Evolutionary conservation across 1,140 invertebrate species (phyloP).

Genomic region (Thalassaphorura encarpata): DNA sequence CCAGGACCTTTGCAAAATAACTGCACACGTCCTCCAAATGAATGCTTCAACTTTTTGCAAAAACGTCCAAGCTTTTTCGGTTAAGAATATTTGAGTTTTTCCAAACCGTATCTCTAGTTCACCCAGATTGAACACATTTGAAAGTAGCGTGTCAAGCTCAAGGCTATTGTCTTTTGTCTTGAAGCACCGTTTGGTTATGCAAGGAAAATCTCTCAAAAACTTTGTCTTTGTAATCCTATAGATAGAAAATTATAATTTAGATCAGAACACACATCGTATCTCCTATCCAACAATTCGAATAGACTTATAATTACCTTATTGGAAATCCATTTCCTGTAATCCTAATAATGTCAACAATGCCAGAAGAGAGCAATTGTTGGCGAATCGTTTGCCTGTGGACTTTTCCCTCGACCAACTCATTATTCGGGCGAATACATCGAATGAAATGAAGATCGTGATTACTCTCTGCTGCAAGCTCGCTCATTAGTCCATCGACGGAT

Average conservation of each 20-base stretch:
- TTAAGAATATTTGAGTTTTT: slow-evolving; percentile 10
- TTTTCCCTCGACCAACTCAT: slow-evolving; percentile 3
- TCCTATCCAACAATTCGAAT: neutral
- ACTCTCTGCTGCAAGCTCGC: slow-evolving; percentile 2
- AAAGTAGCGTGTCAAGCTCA: neutral
- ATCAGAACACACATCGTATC: neutral
- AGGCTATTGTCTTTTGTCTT: too few species aligned
- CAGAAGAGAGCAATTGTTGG: slow-evolving; percentile 15
- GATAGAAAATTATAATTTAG: neutral
- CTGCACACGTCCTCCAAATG: neutral
- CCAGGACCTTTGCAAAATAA: slow-evolving; percentile 15
- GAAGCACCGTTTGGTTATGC: neutral
- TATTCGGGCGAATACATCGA: slow-evolving; percentile 22
- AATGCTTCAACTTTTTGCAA: slow-evolving; percentile 10
- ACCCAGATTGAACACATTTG: neutral
- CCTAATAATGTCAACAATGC: slow-evolving; percentile 21
- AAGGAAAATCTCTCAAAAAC: slow-evolving; percentile 5
- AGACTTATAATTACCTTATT: slow-evolving; percentile 10
- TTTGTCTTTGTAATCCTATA: slow-evolving; percentile 10
- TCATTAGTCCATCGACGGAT: slow-evolving; percentile 19
- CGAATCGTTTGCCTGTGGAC: slow-evolving; percentile 8
- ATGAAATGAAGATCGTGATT: slow-evolving; percentile 27
- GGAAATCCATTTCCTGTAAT: slow-evolving; percentile 26
- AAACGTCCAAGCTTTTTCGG: slow-evolving; percentile 9
- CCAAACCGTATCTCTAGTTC: slow-evolving; percentile 12